phyloP scores from a whole-genome alignment of 2,888 invertebrate species.

The Calephelis perditalis region DNA sequence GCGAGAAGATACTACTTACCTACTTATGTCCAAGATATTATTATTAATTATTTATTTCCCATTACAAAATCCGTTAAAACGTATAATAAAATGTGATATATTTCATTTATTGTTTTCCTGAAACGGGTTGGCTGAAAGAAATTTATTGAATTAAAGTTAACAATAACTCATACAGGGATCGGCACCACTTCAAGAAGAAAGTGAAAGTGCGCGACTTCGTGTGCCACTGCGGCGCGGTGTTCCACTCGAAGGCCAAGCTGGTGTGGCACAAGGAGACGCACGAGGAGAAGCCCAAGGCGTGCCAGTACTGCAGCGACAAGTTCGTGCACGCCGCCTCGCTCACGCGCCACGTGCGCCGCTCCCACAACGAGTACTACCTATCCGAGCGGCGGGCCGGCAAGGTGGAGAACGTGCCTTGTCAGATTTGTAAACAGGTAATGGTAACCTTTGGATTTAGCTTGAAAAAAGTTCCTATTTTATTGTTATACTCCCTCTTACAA shows the following conservation, averaged over 20 bases:
- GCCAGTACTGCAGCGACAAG: conserved; percentile 90
- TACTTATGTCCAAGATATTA: too few relatives aligned
- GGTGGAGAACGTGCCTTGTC: conserved; percentile 86
- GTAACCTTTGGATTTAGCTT: too few relatives aligned
- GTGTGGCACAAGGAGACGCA: conserved; percentile 93
- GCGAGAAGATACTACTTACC: too few relatives aligned
- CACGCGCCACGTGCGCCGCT: conserved; percentile 88
- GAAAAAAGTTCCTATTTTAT: too few relatives aligned
- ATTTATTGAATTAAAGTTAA: too few relatives aligned
- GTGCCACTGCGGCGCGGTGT: conserved; percentile 88
- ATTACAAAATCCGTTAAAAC: too few relatives aligned
- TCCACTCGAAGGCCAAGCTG: conserved; percentile 90
- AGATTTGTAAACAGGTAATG: conserved; percentile 81
- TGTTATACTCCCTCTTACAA: too few relatives aligned
- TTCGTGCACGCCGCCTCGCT: conserved; percentile 91
- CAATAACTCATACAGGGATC: conserved; percentile 61
- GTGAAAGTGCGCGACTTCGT: conserved; percentile 83
- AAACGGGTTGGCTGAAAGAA: too few relatives aligned
- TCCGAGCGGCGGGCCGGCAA: conserved; percentile 80
- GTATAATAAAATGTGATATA: too few relatives aligned
- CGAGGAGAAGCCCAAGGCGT: conserved; percentile 88
- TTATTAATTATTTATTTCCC: too few relatives aligned
- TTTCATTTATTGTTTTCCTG: too few relatives aligned
- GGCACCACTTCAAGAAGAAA: conserved; percentile 85
- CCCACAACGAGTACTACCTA: conserved; percentile 87